Evolutionary conservation across 2,113 vertebrate species (phyloP).

Genomic region (Trichechus manatus): DNA sequence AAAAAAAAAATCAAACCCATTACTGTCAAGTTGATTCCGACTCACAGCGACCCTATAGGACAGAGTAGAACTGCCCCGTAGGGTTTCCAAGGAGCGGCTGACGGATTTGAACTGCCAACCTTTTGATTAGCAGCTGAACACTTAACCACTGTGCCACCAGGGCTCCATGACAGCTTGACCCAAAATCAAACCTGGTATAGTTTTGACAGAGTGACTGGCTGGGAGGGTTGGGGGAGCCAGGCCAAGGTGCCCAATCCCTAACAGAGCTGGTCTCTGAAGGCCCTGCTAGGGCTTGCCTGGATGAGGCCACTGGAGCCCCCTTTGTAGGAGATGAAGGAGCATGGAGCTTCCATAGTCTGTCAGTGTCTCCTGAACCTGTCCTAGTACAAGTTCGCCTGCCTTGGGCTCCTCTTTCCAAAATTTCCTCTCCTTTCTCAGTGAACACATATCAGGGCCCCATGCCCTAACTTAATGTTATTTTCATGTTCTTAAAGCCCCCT

Average conservation of each 20-base stretch:
- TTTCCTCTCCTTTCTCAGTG: background rate
- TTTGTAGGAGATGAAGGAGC: background rate
- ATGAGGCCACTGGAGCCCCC: background rate
- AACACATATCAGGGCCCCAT: background rate
- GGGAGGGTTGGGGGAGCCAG: background rate
- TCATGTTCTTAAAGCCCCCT: background rate
- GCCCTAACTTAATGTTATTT: background rate
- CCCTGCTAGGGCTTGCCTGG: background rate
- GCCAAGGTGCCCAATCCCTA: background rate
- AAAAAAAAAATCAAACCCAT: too few relatives aligned
- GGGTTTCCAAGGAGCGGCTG: too few relatives aligned
- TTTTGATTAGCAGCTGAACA: too few relatives aligned
- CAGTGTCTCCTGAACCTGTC: background rate
- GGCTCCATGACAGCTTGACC: background rate
- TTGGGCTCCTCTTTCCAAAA: background rate
- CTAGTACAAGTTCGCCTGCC: background rate
- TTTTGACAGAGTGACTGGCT: background rate
- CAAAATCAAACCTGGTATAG: background rate
- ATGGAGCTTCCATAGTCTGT: background rate
- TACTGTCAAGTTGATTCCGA: too few relatives aligned
- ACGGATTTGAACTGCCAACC: too few relatives aligned
- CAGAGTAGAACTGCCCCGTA: too few relatives aligned
- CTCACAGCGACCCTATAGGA: too few relatives aligned
- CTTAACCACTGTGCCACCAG: too few relatives aligned
- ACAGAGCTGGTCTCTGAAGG: background rate